Base-by-base conservation (phyloP, 2,113 vertebrate species). In the Onychostruthus taczanowskii region DNA sequence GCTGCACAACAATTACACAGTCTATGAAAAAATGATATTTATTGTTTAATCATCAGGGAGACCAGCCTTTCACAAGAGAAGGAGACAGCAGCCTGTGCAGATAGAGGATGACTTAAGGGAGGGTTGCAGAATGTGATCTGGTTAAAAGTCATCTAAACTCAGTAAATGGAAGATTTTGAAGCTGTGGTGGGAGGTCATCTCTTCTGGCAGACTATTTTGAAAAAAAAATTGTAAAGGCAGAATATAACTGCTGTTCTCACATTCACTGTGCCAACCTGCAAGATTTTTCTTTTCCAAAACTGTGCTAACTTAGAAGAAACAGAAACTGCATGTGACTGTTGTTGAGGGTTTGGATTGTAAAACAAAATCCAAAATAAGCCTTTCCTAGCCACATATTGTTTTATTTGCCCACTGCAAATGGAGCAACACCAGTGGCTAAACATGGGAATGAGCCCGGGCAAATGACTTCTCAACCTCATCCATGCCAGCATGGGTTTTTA, bases 1-100 rank as follows among this genome's bases (percentile, higher is more conserved):
- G 66, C 95, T 96, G 93, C 68, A 93, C 89, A 97, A 87, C 96
- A 94, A 97, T 97, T 95, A 96, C 55, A 97, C 43, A 84, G 79
- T 79, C 74, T 87, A 53, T 70, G 62, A 94, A 77, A 93, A 96
- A 96, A 96, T 73, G 6, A 47, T 91, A 85, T 87, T 91, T 96
- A 61, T 95, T 96, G 73, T 96, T 97, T 97, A 95, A 97, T 92
- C 88, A 95, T 96, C 59, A 18, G 41, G 46, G 55, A 37, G 73
- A 61, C n/a, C 73, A 74, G 74, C 20, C 87, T 91, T 95, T 93
- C 94, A 94, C 80, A 84, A 93, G 66, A 89, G 70, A 39, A 50
- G 74, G 81, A 77, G 73, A 73, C 23, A 85, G 74, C 22, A 91
- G 39, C 30, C 70, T 61, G 5, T 82, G 55, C 49, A 86, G 74